phyloP scores from a whole-genome alignment of 1,140 invertebrate species.

The Drosophila malerkotliana region DNA sequence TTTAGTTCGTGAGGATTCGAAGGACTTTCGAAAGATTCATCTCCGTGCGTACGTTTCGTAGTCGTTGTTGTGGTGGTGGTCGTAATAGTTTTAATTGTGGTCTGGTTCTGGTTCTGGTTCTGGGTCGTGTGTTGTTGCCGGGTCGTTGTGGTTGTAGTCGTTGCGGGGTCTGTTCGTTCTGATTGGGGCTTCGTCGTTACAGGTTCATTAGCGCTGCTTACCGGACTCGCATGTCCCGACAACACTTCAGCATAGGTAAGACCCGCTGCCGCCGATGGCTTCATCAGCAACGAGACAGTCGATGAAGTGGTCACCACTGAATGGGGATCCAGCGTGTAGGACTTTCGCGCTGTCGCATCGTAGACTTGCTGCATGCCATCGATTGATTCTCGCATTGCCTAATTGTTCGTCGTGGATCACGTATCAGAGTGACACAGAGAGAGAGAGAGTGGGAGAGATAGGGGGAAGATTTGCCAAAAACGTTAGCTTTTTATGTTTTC shows the following conservation, averaged over 20 bases:
- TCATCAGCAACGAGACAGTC: conserved; percentile 80
- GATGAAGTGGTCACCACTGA: conserved; percentile 85
- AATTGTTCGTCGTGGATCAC: conserved; percentile 84
- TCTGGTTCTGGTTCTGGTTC: conserved; percentile 32
- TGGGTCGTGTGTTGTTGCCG: conserved; percentile 28
- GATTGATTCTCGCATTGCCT: conserved; percentile 88
- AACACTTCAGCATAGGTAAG: conserved; percentile 85
- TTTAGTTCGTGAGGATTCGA: conserved; percentile 13
- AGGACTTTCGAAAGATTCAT: conserved; percentile 15
- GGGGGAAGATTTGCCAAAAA: conserved; percentile 83
- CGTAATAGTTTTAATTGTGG: conserved; percentile 40
- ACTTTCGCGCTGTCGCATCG: conserved; percentile 88
- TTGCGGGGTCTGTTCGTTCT: conserved; percentile 55
- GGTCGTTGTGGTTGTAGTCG: conserved; percentile 44
- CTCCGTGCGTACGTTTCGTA: conserved; percentile 48
- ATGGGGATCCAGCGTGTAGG: conserved; percentile 90
- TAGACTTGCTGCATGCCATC: conserved; percentile 88
- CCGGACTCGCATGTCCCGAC: conserved; percentile 83
- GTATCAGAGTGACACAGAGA: conserved; percentile 43
- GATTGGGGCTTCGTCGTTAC: conserved; percentile 43
- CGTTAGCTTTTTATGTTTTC: conserved; percentile 76
- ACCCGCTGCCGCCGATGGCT: conserved; percentile 83
- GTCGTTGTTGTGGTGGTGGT: conserved; percentile 53
- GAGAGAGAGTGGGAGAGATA: conserved; percentile 68
- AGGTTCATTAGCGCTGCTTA: conserved; percentile 73